Percentiles rank a stretch among this genome's conserved stretches.
Conservation (phyloP, 2,113 vertebrate genomes). For the Microcebus murinus region DNA sequence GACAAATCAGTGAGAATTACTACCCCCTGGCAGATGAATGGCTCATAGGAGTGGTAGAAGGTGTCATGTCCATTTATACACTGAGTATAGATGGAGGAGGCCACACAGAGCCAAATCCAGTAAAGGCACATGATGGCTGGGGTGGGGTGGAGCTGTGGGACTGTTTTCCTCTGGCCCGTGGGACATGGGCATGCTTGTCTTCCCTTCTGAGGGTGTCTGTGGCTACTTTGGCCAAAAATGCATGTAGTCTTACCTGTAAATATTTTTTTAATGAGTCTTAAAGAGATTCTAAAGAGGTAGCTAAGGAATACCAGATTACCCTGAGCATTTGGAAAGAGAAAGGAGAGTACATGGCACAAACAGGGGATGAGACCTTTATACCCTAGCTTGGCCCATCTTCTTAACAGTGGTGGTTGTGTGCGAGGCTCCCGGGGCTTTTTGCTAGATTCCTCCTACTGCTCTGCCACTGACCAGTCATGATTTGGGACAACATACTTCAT, state of each 20-base stretch:
- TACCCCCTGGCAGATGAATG: not conserved
- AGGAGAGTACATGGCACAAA: not conserved
- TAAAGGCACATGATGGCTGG: not conserved
- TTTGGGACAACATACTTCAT: not conserved
- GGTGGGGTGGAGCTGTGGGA: not conserved
- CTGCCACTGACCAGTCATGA: not conserved
- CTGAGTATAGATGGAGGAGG: not conserved
- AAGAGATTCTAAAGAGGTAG: not conserved
- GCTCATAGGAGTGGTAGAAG: not conserved
- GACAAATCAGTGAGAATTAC: not conserved
- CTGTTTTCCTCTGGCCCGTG: not conserved
- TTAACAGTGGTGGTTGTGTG: fast-evolving
- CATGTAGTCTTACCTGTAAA: not conserved
- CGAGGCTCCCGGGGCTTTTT: not conserved
- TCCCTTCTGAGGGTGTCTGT: not conserved
- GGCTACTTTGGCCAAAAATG: not conserved
- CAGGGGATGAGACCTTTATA: fast-evolving
- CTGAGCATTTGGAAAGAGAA: not conserved
- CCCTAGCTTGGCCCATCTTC: not conserved
- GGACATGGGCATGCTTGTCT: not conserved
- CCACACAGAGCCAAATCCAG: not conserved
- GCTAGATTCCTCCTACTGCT: not conserved
- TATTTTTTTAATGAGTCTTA: not conserved
- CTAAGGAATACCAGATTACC: not conserved
- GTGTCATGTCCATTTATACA: not conserved